Evolutionary conservation across 2,113 vertebrate genomes (phyloP), one percentile per base, ranked within the genome.

Genomic region (Pollachius pollachius): DNA sequence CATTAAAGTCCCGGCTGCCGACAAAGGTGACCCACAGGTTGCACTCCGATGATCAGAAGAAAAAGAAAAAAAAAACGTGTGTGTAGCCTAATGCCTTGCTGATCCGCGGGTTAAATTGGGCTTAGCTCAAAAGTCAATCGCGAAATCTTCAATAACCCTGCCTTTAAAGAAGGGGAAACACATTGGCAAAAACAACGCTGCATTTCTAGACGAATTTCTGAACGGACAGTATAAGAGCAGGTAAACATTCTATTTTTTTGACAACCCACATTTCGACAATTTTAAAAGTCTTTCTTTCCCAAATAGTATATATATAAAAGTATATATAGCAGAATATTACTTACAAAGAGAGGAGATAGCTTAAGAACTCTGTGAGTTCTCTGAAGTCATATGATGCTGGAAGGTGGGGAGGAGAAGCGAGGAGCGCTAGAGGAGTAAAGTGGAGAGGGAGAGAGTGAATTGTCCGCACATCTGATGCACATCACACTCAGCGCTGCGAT

Each of bases 341-440:
- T 99, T 96, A 98, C 96, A 96, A 93, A 92, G 92, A 94, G 91
- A 93, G 67, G 91, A 92, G 94, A 95, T 83, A 96, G 92, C 94
- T 91, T 90, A 87, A 95, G 90, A 95, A 92, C 94, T 94, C 95
- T 95, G 95, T 95, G 94, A 94, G 93, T 93, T 91, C 94, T 91
- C 92, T 93, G 96, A 94, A 93, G 93, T 95, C 92, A 95, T 90
- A 90, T 57, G 54, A 17, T 16, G 94, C 94, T 96, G 91, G 94
- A 91, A 91, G 94, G 95, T 91, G 90, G 89, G 87, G 93, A 91
- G 90, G 79, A 67, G 77, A 68, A 59, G 68, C 73, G 30, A 68
- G 66, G 81, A 71, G 71, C 61, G 71, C 61, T 63, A 15, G 56
- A 78, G 76, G 76, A 71, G 48, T 72, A 52, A 30, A 57, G 41